Base-by-base conservation (phyloP, 1,140 invertebrate genomes). In the Ceratina calcarata region DNA sequence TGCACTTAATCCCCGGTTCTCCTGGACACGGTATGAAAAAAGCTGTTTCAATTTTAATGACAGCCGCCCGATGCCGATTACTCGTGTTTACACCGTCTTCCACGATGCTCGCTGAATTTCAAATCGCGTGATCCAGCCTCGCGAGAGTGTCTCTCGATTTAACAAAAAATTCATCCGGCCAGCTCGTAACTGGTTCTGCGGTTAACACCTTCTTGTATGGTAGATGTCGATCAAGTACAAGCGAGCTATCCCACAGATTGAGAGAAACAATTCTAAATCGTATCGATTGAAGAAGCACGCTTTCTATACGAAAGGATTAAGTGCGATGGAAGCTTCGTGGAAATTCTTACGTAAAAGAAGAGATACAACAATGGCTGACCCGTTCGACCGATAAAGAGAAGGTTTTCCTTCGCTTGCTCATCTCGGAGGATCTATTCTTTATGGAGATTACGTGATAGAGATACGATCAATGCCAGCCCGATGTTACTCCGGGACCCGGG, bases 361-460 rank as follows among this genome's bases (percentile, higher is more conserved):
- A 18, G 51, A 67, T n/a, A 32, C 64, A 57, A 83, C 74, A 67
- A 69, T 51, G 69, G 49, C 45, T 78, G 80, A 78, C 70, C 61
- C 66, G 27, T n/a, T 58, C 49, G 51, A 3, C 37, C 58, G 69
- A 82, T 84, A 73, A 78, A 61, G 77, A 60, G 74, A 75, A 70
- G 57, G 60, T 55, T 32, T 3, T 13, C 57, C 66, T 57, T 70
- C 74, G 55, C 72, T 70, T 53, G 37, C 37, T 22, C 77, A 20
- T 12, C 18, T 20, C 20, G 51, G 37, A 13, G 61, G 71, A 83
- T 76, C 71, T 72, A 80, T 72, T 80, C 65, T 68, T 82, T 80
- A 82, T 82, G 78, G 81, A 76, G 64, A 80, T 83, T 80, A 76
- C 78, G 71, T 80, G 81, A 83, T 80, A 49, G 78, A 80, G 81